These are phyloP conservation scores for Chaetura pelagica DNA, from an alignment of 2,113 vertebrate species.

Conservation along the genomic window DNA sequence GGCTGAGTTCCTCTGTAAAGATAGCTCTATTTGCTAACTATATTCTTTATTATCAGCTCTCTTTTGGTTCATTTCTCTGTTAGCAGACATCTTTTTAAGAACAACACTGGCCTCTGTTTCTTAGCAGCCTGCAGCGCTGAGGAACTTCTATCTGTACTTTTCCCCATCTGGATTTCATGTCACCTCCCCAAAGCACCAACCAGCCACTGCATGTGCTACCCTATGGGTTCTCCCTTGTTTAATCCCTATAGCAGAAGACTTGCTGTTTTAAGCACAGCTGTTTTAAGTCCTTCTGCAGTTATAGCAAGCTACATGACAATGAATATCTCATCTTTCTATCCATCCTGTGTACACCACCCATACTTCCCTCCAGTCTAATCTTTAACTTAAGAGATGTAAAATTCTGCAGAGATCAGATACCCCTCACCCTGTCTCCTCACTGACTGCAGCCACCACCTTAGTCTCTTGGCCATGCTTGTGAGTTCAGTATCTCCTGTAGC, in stretches of 20 bases:
- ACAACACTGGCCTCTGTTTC: constrained; percentile 59
- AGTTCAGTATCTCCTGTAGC: constrained; percentile 14
- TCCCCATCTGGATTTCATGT: constrained; percentile 45
- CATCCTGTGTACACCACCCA: constrained; percentile 18
- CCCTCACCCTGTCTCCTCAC: constrained; percentile 36
- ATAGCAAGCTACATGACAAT: neutral
- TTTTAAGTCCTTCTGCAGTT: neutral
- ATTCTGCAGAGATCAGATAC: neutral
- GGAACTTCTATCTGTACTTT: constrained; percentile 53
- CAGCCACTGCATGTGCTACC: neutral
- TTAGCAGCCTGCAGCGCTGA: constrained; percentile 53
- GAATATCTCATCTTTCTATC: constrained; percentile 33
- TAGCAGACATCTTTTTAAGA: constrained; percentile 31
- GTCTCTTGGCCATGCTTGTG: constrained; percentile 48
- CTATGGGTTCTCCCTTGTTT: constrained; percentile 45
- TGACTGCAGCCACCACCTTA: constrained; percentile 18
- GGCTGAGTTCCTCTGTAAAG: constrained; percentile 60
- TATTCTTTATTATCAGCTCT: neutral
- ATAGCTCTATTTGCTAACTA: neutral
- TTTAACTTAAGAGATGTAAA: constrained; percentile 43
- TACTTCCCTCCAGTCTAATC: constrained; percentile 47
- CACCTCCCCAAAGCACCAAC: constrained; percentile 56
- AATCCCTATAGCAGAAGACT: constrained; percentile 41
- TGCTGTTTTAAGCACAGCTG: neutral
- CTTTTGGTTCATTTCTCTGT: neutral